These are phyloP conservation scores for Sebastes cheni DNA, from an alignment of 2,797 vertebrate species.

Conservation along the genomic window DNA sequence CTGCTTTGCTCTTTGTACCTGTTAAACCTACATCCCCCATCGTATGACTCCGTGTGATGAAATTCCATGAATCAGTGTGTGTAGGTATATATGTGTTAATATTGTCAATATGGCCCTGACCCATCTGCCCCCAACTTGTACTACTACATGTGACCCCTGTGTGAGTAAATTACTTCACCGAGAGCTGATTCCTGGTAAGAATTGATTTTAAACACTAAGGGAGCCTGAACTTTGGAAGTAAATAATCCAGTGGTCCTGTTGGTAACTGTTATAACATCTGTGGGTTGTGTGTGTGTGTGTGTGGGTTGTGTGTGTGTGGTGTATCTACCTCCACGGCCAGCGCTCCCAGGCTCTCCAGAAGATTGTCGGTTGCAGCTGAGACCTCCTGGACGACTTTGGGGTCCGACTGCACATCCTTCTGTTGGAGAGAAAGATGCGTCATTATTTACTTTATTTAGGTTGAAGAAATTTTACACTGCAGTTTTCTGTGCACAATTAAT, in stretches of 20 bases:
- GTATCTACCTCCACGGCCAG: constrained; percentile 90
- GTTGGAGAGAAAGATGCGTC: constrained; percentile 51
- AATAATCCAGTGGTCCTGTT: constrained; percentile 32
- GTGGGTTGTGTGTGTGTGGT: neutral
- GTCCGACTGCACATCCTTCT: constrained; percentile 86
- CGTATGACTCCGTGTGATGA: neutral
- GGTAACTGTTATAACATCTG: neutral
- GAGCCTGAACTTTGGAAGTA: constrained; percentile 57
- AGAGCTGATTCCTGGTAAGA: constrained; percentile 24
- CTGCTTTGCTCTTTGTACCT: neutral
- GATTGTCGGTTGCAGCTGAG: constrained; percentile 83
- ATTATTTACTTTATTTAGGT: neutral
- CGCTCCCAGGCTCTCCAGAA: constrained; percentile 86
- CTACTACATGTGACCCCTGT: neutral
- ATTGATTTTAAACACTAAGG: constrained; percentile 53
- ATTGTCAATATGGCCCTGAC: neutral
- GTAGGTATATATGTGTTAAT: neutral
- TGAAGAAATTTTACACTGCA: neutral
- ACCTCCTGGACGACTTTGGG: constrained; percentile 85
- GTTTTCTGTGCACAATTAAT: neutral
- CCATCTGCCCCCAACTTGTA: neutral
- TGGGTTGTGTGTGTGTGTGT: neutral
- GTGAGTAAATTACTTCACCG: neutral
- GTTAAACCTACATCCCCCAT: neutral
- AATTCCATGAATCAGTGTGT: neutral